Base-by-base conservation (phyloP, 1,140 invertebrate species). In the Camponotus vicinus region DNA sequence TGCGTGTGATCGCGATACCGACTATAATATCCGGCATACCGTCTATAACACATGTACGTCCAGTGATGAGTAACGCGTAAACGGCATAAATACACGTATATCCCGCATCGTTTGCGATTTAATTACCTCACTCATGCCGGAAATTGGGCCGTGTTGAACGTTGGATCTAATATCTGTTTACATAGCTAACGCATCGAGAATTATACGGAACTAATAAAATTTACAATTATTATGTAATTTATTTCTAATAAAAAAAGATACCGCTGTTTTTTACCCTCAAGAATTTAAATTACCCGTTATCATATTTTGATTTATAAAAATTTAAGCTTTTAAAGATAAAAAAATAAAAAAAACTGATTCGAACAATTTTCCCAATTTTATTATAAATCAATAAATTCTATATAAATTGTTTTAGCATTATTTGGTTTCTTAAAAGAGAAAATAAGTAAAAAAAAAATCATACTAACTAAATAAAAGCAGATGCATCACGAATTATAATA, bases 11-110 rank as follows among this genome's bases (percentile, higher is more conserved):
- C 18, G 55, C 67, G 34, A 73, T 82, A 15, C 34, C 37, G 34
- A 2, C 40, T 73, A 34, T 73, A 83, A 83, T 83, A 83, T 83
- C 73, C 40, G 67, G 61, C 67, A 9, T 42, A 21, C n/a, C 78
- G 40, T 73, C 69, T 83, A 75, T 61, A 83, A 21, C 79, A 73
- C 45, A 15, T 4, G 27, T 40, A 27, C 27, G 27, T 61, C 55
- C 55, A 42, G 40, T 73, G 55, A 82, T 71, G 79, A 63, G 55
- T 59, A 37, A 15, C 37, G 67, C 67, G 27, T 73, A 83, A 71
- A 82, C 21, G 52, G 13, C 52, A 71, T 42, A 70, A 73, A 73
- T 73, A 59, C 69, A 18, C 11, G 45, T 34, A 61, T 61, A 15
- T 18, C 27, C 4, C 34, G 55, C 55, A 73, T 83, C 69, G 61